Base-by-base conservation (phyloP, 2,888 invertebrate genomes). In the Agrochola litura region DNA sequence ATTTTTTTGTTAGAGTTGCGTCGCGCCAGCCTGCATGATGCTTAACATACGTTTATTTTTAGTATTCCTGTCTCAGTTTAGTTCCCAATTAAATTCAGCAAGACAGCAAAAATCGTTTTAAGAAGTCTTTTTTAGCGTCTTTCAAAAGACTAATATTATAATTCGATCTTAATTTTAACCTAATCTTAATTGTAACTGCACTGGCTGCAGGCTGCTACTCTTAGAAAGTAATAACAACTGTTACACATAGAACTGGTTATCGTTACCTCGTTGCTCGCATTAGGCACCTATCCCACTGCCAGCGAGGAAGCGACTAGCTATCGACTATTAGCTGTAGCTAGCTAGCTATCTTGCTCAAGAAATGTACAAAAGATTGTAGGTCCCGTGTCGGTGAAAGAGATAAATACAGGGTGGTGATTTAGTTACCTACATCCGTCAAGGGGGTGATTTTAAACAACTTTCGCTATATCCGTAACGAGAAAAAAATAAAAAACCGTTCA, bases 241-340 rank as follows among this genome's bases (percentile, higher is more conserved):
- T 80, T 12, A 83, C 56, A 79, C 3, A 16, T 22, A 66, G 14
- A 84, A 84, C 80, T 43, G 69, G 84, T 84, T 83, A 46, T 41
- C 30, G 16, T 25, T 41, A 65, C 14, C 78, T 43, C 16, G 46
- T 30, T 65, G 49, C 65, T 60, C 10, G 72, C 12, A 49, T 63
- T 68, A n/a, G 4, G 37, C 63, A 1, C 5, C 19, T 19, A 37
- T 41, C 10, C n/a, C n/a, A 60, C n/a, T 0, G 58, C 30, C 30
- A 1, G 19, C 30, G 3, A n/a, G 25, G 9, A 68, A 61, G 37
- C 16, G n/a, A 61, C 9, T n/a, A 68, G 16, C 16, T 56, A 16
- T 16, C 10, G 6, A 22, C 22, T 14, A 22, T 30, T 22, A 43
- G 43, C 10, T 43, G 1, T 43, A 43, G 43, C 43, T 43, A n/a